A percentile compares a stretch with the other conserved stretches of the same genome.
Conservation (phyloP, 2,113 vertebrate genomes). For the Willisornis vidua region DNA sequence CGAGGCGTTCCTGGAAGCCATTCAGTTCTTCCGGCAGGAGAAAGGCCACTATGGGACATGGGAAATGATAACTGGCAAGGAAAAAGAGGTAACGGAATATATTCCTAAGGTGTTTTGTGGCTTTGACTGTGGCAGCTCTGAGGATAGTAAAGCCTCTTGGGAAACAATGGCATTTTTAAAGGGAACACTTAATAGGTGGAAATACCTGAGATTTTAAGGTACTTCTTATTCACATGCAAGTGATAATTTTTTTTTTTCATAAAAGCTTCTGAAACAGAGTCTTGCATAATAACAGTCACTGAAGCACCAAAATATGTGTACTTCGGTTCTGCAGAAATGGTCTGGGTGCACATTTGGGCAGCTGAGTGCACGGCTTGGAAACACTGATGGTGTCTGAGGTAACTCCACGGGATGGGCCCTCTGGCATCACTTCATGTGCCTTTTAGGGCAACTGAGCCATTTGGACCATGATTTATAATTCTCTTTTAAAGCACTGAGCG, state of each 20-base stretch:
- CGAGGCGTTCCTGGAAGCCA: conserved; percentile 85
- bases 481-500: neutral
- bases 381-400: neutral
- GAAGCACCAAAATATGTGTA: neutral
- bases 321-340: neutral
- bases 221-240: neutral
- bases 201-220: neutral
- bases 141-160: neutral
- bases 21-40: conserved; percentile 89
- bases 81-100: conserved; percentile 78
- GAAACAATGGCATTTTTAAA: neutral
- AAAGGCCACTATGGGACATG: conserved; percentile 83
- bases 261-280: neutral
- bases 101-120: neutral
- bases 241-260: neutral
- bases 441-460: neutral
- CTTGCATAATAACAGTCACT: neutral
- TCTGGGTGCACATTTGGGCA: neutral
- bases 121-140: neutral
- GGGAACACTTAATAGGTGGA: neutral
- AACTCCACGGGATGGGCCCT: neutral
- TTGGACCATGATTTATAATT: neutral
- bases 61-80: conserved; percentile 86
- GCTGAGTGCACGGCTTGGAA: neutral
- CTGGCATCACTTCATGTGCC: neutral